phyloP scores from a whole-genome alignment of 2,797 vertebrate genomes.

The Myripristis jacobus region DNA sequence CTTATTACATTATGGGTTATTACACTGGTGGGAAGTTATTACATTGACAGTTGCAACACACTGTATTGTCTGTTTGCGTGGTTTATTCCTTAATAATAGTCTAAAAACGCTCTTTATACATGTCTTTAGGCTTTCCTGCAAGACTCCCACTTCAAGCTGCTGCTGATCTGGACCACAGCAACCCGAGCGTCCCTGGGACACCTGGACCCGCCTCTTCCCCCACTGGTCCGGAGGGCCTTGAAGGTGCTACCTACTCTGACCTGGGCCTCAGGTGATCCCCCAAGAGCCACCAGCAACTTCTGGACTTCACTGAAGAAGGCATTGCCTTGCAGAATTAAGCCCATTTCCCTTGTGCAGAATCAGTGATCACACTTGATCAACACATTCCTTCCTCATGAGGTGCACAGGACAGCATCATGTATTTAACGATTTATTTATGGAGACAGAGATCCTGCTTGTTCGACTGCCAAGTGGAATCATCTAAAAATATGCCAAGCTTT shows the following conservation, averaged over 20 bases:
- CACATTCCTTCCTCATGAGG: neutral
- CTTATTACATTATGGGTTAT: too few relatives aligned
- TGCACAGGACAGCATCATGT: too few relatives aligned
- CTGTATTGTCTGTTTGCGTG: too few relatives aligned
- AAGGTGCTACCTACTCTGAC: slow-evolving; percentile 85
- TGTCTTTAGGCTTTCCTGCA: slow-evolving; percentile 83
- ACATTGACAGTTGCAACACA: too few relatives aligned
- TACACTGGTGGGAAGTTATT: too few relatives aligned
- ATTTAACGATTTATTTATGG: too few relatives aligned
- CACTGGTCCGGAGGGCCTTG: slow-evolving; percentile 85
- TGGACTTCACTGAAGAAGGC: slow-evolving; percentile 85
- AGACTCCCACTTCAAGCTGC: slow-evolving; percentile 82
- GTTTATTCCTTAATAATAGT: neutral
- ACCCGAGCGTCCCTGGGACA: slow-evolving; percentile 68
- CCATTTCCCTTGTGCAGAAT: neutral
- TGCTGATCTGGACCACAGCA: slow-evolving; percentile 84
- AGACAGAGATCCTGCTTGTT: too few relatives aligned
- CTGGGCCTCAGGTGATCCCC: slow-evolving; percentile 78
- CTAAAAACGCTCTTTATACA: neutral
- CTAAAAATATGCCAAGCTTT: too few relatives aligned
- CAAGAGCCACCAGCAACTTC: slow-evolving; percentile 73
- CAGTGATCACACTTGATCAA: neutral
- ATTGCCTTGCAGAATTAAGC: slow-evolving; percentile 77
- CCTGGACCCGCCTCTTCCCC: slow-evolving; percentile 78
- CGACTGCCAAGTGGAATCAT: too few relatives aligned